phyloP scores from a whole-genome alignment of 2,797 vertebrate genomes.

The Manis pentadactyla region DNA sequence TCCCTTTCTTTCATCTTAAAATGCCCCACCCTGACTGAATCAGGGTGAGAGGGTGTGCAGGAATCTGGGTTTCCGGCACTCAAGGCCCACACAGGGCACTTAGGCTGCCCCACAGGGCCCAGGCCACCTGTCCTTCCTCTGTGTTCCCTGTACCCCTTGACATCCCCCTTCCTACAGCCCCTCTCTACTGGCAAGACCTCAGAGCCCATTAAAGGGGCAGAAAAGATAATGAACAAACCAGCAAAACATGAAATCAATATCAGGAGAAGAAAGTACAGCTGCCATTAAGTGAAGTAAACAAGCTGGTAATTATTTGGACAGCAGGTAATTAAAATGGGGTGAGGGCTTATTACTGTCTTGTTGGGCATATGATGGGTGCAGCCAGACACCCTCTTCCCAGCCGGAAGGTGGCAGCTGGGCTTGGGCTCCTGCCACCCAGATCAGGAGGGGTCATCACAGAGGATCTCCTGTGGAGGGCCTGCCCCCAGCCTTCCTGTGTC shows the following conservation, averaged over 20 bases:
- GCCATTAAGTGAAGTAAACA: constrained; percentile 85
- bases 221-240: constrained; percentile 85
- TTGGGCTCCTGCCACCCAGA: background rate
- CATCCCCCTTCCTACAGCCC: background rate
- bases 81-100: constrained; percentile 23
- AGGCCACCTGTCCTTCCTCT: background rate
- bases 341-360: constrained; percentile 82
- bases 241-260: constrained; percentile 86
- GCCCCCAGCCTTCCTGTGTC: background rate
- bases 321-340: constrained; percentile 84
- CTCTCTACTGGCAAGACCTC: background rate
- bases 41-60: background rate
- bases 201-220: constrained; percentile 82
- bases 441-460: background rate
- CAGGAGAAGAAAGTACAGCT: constrained; percentile 77
- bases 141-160: background rate
- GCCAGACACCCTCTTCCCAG: constrained; percentile 50
- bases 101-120: background rate
- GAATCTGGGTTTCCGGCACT: background rate
- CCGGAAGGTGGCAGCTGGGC: background rate
- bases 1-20: constrained; percentile 18
- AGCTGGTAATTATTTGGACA: constrained; percentile 87
- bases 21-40: background rate
- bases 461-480: background rate
- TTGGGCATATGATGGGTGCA: constrained; percentile 13